A percentile compares a stretch with the other conserved stretches of the same genome.
Conservation (phyloP, 2,888 invertebrate genomes). For the Antitype chi region DNA sequence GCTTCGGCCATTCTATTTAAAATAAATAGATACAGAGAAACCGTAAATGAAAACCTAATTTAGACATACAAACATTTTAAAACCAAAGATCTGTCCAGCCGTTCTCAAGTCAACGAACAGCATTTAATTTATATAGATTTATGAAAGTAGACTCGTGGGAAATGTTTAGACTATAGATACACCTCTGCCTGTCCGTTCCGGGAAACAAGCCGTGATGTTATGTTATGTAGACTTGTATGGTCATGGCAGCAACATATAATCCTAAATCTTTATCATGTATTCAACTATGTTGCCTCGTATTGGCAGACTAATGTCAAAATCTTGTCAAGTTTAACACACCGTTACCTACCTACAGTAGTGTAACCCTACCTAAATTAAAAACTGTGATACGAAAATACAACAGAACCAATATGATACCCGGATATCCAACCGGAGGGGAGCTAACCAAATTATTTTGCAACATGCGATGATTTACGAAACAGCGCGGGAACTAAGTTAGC, state of each 20-base stretch:
- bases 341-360: not conserved
- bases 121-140: not conserved
- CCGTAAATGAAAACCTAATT: too few relatives aligned
- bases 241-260: not conserved
- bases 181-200: too few relatives aligned
- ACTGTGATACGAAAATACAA: not conserved
- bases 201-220: too few relatives aligned
- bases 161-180: too few relatives aligned
- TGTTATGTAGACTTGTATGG: not conserved
- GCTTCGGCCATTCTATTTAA: too few relatives aligned
- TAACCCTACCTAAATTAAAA: not conserved
- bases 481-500: conserved; percentile 54
- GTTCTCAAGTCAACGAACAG: not conserved
- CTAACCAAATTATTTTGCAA: conserved; percentile 50
- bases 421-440: conserved; percentile 5
- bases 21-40: too few relatives aligned
- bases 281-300: not conserved
- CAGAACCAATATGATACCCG: not conserved
- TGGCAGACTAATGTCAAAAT: not conserved
- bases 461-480: conserved; percentile 60
- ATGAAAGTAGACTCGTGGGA: not conserved
- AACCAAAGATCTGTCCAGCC: not conserved
- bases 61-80: not conserved
- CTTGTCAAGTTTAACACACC: not conserved
- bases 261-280: too few relatives aligned